These are phyloP conservation scores for Hirtodrosophila duncani DNA, from an alignment of 2,888 invertebrate species.

Conservation along the genomic window DNA sequence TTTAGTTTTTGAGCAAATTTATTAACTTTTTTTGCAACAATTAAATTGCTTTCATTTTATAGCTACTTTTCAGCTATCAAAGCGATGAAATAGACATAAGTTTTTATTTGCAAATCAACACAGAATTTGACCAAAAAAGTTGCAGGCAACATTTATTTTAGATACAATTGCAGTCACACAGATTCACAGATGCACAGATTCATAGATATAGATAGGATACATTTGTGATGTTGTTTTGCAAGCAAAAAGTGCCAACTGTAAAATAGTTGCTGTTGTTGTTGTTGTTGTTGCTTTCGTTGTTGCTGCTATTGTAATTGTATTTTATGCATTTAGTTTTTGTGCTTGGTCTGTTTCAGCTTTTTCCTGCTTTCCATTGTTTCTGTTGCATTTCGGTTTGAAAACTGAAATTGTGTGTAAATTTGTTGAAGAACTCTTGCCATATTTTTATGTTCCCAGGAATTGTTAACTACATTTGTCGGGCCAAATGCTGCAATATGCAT, in stretches of 20 bases:
- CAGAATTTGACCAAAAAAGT: no score
- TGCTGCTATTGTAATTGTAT: constrained; percentile 3
- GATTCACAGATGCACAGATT: background rate
- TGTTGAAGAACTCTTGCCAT: background rate
- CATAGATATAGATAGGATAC: background rate
- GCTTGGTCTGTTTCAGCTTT: background rate
- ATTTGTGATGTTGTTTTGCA: constrained; percentile 9
- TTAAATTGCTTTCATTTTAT: no score
- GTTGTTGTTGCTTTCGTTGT: constrained; percentile 8
- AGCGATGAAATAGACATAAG: no score
- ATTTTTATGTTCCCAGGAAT: background rate
- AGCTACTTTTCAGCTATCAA: no score
- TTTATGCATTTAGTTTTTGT: constrained; percentile 7
- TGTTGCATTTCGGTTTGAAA: background rate
- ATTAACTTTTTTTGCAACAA: constrained; percentile 22
- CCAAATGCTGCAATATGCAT: constrained; percentile 24
- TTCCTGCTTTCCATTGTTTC: background rate
- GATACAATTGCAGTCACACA: constrained; percentile 1
- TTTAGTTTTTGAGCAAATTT: no score
- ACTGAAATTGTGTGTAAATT: constrained; percentile 16
- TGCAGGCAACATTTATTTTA: background rate
- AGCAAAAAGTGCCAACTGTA: constrained; percentile 14
- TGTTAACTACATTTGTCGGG: constrained; percentile 22
- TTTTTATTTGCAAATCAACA: no score
- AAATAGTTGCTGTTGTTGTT: constrained; percentile 15